Evolutionary conservation across 2,797 vertebrate species (phyloP), one percentile per base, ranked within the genome.

Genomic region (Hippocampus kuda): DNA sequence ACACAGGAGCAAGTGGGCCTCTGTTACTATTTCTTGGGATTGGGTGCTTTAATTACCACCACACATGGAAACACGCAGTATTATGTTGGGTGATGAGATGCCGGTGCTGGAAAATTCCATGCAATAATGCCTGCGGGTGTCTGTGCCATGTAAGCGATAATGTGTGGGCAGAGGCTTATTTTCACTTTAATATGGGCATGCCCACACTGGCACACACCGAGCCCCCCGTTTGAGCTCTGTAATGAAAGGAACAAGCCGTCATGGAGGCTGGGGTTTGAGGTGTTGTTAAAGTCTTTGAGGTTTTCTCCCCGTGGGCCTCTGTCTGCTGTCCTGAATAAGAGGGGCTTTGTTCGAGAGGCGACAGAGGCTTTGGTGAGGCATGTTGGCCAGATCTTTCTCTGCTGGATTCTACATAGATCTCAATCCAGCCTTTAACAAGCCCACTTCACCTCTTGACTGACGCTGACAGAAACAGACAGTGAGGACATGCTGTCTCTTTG

Each of bases 271-370:
- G 81, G 78, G 83, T 88, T 88, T 86, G 85, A 89, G 88, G 84
- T 88, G 88, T 86, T 88, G 86, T 89, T 89, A 89, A 89, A 88
- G 87, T 87, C 83, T 88, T 86, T 88, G 84, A 86, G 84, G 85
- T 86, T 87, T 88, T 87, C 84, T 87, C 83, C 85, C 88, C 65
- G 80, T 83, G 84, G 85, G 84, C 85, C 84, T 83, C 84, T 81
- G 86, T 87, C 84, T 87, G 85, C 85, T 78, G 81, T 82, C 78
- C 80, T 18, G 82, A 88, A 85, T 89, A 87, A 88, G 84, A 88
- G 82, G 75, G 79, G 86, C 83, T 89, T 89, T 88, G 85, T 88
- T 84, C 81, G 85, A 85, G 83, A 80, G 83, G 78, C 73, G 77
- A 77, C 79, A 68, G 74, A 80, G 78, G 79, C 81, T 89, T 85